Conservation (phyloP, 2,113 vertebrate species). For the Pseudopipra pipra region DNA sequence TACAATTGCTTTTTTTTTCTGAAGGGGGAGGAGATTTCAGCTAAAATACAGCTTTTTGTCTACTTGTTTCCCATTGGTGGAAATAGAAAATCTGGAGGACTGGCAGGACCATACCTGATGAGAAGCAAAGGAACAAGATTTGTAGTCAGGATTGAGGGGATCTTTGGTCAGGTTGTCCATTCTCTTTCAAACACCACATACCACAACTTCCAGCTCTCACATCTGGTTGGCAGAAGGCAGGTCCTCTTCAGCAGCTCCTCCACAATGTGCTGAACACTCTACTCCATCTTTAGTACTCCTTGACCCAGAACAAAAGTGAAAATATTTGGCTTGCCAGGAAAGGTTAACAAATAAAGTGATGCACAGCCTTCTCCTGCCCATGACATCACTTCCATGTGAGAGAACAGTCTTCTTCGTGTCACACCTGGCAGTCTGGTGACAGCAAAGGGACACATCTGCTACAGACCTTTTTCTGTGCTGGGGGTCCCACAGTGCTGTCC, state of each 20-base stretch:
- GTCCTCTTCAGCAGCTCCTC: constrained; percentile 11
- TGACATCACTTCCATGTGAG: background rate
- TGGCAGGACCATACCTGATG: background rate
- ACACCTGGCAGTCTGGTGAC: background rate
- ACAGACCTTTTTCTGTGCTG: background rate
- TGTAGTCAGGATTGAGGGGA: background rate
- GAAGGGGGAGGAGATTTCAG: background rate
- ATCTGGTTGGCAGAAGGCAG: constrained; percentile 57
- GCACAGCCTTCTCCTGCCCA: background rate
- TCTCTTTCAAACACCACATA: background rate
- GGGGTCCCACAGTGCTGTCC: background rate
- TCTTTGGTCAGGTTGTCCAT: background rate
- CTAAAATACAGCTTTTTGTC: background rate
- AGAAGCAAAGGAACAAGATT: constrained; percentile 1
- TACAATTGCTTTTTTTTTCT: background rate
- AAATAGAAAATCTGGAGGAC: background rate
- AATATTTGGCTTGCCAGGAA: constrained; percentile 18
- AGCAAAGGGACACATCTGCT: background rate
- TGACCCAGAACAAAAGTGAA: constrained; percentile 58
- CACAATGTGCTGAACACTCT: constrained; percentile 7
- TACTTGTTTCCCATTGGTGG: background rate
- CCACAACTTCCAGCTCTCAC: background rate
- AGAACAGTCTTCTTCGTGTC: background rate
- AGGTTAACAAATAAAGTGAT: constrained; percentile 27
- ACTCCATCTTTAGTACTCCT: constrained; percentile 19